Evolutionary conservation across 1,140 invertebrate genomes (phyloP).

Genomic region (Battus philenor): DNA sequence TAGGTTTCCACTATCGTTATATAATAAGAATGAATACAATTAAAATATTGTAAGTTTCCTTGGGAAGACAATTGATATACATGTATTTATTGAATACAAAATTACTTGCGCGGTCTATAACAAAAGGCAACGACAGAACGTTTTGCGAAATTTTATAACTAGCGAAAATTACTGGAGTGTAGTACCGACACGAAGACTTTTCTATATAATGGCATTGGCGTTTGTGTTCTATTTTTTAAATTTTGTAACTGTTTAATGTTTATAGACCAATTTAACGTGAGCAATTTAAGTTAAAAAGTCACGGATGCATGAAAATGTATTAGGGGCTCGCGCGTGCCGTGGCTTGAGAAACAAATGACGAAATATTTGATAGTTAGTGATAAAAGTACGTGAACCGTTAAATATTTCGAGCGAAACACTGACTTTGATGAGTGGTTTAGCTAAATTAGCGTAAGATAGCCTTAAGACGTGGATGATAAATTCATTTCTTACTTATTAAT

Average conservation of each 20-base stretch:
- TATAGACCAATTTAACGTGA: conserved; percentile 34
- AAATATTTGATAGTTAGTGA: conserved; percentile 30
- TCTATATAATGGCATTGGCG: conserved; percentile 46
- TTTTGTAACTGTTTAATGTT: conserved; percentile 39
- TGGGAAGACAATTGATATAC: too few relatives aligned
- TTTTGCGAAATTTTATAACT: conserved; percentile 42
- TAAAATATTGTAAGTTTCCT: too few relatives aligned
- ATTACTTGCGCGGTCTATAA: conserved; percentile 4
- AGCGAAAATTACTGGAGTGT: conserved; percentile 32
- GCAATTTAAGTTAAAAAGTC: conserved; percentile 30
- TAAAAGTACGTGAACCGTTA: conserved; percentile 18
- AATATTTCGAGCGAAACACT: conserved; percentile 23
- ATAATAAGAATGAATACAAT: too few relatives aligned
- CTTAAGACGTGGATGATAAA: too few relatives aligned
- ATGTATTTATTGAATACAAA: too few relatives aligned
- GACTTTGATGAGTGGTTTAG: too few relatives aligned
- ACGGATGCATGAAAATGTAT: conserved; percentile 47
- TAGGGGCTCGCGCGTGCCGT: conserved; percentile 27
- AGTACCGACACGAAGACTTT: conserved; percentile 31
- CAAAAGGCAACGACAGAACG: conserved; percentile 18
- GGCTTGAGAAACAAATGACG: conserved; percentile 30
- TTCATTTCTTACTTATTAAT: too few relatives aligned
- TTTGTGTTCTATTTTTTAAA: conserved; percentile 25
- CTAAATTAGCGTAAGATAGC: too few relatives aligned
- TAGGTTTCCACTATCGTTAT: too few relatives aligned